phyloP scores from a whole-genome alignment of 1,140 invertebrate genomes.

The Panonychus citri region DNA sequence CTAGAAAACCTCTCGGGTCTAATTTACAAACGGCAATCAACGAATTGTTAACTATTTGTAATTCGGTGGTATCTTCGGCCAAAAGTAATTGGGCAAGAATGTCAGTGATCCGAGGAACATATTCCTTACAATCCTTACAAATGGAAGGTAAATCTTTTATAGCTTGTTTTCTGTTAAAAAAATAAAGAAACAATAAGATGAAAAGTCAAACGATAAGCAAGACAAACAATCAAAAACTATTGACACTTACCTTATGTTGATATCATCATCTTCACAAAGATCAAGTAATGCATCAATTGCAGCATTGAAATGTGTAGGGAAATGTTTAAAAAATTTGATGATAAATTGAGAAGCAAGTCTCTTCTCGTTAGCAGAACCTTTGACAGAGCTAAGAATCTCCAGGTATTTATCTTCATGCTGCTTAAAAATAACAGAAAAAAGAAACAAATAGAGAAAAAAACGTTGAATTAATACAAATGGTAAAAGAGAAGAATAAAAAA shows the following conservation, averaged over 20 bases:
- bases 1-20: constrained; percentile 37
- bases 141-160: constrained; percentile 73
- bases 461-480: no score
- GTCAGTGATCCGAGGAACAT: constrained; percentile 65
- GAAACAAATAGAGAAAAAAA: not conserved
- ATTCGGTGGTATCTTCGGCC: constrained; percentile 53
- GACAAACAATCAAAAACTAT: not conserved
- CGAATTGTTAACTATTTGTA: constrained; percentile 49
- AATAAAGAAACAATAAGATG: not conserved
- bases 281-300: constrained; percentile 78
- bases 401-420: constrained; percentile 71
- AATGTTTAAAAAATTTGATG: constrained; percentile 74
- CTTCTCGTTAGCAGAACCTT: constrained; percentile 67
- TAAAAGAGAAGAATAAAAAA: no score
- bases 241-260: constrained; percentile 24
- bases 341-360: constrained; percentile 82
- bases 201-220: not conserved
- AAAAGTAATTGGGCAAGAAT: constrained; percentile 71
- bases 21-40: constrained; percentile 36
- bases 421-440: constrained; percentile 21
- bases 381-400: constrained; percentile 58
- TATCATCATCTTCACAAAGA: constrained; percentile 83
- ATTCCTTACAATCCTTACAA: constrained; percentile 58
- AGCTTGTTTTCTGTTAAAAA: constrained; percentile 46
- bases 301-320: constrained; percentile 54